Conservation (phyloP, 2,797 vertebrate genomes). For the Dryobates pubescens region DNA sequence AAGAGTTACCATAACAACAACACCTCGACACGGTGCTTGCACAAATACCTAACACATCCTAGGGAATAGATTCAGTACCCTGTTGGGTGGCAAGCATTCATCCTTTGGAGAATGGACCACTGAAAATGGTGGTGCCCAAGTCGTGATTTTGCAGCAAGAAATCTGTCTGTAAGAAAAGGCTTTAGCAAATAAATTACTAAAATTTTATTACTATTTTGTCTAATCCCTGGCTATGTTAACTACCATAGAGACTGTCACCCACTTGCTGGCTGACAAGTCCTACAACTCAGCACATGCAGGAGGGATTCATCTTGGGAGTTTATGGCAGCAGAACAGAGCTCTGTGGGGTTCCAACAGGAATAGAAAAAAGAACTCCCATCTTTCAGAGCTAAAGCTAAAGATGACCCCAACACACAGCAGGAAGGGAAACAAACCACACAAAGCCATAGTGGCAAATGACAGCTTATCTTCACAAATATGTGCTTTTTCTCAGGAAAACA, state of each 20-base stretch:
- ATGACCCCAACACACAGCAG: background rate
- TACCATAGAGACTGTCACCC: background rate
- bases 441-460: background rate
- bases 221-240: background rate
- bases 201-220: background rate
- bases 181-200: background rate
- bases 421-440: background rate
- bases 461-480: background rate
- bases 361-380: background rate
- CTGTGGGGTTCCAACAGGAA: background rate
- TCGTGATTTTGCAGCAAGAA: background rate
- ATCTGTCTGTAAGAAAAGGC: background rate
- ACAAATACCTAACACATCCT: constrained; percentile 55
- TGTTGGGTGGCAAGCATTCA: constrained; percentile 18
- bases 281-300: background rate
- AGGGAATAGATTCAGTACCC: constrained; percentile 10
- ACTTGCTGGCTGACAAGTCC: background rate
- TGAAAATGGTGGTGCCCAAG: background rate
- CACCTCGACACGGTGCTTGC: constrained; percentile 21
- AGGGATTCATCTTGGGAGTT: background rate
- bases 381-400: background rate
- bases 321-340: background rate
- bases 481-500: background rate
- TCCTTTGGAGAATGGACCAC: background rate
- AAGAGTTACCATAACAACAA: constrained; percentile 71